Evolutionary conservation across 2,113 vertebrate species (phyloP).

Genomic region (Antennarius striatus): DNA sequence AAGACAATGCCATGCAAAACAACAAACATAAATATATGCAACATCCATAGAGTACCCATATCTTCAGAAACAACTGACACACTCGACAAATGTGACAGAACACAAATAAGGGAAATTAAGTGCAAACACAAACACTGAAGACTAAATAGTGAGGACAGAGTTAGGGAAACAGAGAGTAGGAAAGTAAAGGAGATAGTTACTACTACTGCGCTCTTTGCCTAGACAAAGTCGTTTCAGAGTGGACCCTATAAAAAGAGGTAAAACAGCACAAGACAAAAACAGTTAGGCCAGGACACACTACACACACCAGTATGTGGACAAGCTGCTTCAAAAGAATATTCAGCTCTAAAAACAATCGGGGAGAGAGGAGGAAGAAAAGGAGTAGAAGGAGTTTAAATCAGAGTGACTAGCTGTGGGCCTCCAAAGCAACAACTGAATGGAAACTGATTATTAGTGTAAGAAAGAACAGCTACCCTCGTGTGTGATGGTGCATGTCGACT

Average conservation of each 20-base stretch:
- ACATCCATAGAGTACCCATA: slow-evolving; percentile 45
- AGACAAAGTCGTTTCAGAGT: slow-evolving; percentile 99
- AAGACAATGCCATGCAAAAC: slow-evolving; percentile 72
- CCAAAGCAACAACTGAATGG: slow-evolving; percentile 52
- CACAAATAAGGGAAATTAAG: slow-evolving; percentile 52
- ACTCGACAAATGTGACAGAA: slow-evolving; percentile 67
- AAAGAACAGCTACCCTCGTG: slow-evolving; percentile 20
- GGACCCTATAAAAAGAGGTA: slow-evolving; percentile 92
- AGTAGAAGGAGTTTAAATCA: slow-evolving; percentile 64
- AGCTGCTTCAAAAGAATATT: slow-evolving; percentile 88
- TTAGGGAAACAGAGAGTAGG: slow-evolving; percentile 71
- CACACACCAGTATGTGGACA: slow-evolving; percentile 81
- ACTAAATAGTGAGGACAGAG: slow-evolving; percentile 77
- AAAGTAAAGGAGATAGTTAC: slow-evolving; percentile 96
- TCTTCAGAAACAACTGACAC: slow-evolving; percentile 38
- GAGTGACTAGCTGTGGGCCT: slow-evolving; percentile 23
- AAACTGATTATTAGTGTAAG: slow-evolving; percentile 13
- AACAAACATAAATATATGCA: slow-evolving; percentile 31
- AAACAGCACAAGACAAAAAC: slow-evolving; percentile 95
- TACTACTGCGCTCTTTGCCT: slow-evolving; percentile 99
- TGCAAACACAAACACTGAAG: slow-evolving; percentile 82
- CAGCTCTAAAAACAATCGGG: slow-evolving; percentile 76
- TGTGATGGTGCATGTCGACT: neutral
- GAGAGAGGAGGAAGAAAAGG: slow-evolving; percentile 70
- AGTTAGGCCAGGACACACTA: slow-evolving; percentile 88